Evolutionary conservation across 2,797 vertebrate species (phyloP), one percentile per base, ranked within the genome.

Genomic region (Hippoglossus hippoglossus): DNA sequence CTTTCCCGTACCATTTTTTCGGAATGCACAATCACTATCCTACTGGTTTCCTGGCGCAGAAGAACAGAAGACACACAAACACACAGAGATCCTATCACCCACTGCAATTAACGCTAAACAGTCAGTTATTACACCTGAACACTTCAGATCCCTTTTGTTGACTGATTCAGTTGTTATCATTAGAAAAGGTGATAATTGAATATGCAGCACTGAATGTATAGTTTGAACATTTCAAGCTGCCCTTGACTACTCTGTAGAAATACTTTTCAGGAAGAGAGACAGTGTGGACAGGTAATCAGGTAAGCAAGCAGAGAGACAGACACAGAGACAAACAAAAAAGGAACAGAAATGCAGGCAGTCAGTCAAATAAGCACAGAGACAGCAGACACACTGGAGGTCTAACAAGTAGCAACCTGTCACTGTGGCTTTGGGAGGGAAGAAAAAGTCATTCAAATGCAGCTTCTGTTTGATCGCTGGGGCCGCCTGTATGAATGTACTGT

Each of bases 401-500:
- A 87, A 92, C 91, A 91, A 89, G 91, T 89, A 87, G 81, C 87
- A 89, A 87, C 91, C 82, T 87, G 91, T 90, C 89, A 86, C 79
- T 59, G 73, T 71, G 84, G 86, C 79, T 91, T 88, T 85, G 82
- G 76, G 60, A 85, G 80, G 72, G 73, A 88, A 85, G 83, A 87
- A 81, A 84, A 71, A 88, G 63, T 87, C 84, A 87, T 90, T 90
- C 87, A 89, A 81, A 86, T 82, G 77, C 82, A 79, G 82, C 82
- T 81, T 73, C 62, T 87, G 86, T 89, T 87, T 89, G 86, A 90
- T 87, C 54, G 78, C 86, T 60, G 74, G 78, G 85, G 72, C 77
- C 58, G 79, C 83, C 79, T 67, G 82, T 68, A 76, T 85, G 76
- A 83, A 86, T 80, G 77, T 71, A 87, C 85, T 86, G 80, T 88